Base-by-base conservation (phyloP, 2,797 vertebrate genomes). In the Bufotes viridis region DNA sequence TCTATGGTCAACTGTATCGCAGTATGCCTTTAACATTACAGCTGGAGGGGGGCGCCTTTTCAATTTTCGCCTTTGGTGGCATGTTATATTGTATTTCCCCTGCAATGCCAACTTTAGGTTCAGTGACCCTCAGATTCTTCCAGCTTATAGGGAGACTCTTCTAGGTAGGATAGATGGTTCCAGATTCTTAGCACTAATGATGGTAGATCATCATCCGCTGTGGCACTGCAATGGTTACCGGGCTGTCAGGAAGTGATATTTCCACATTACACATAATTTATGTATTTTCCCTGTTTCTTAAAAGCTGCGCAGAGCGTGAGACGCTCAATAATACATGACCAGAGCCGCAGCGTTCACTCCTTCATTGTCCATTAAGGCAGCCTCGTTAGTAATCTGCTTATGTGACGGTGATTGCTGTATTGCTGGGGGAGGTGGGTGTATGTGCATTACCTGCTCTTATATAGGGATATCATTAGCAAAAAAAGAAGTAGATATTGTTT, bases 281-380 rank as follows among this genome's bases (percentile, higher is more conserved):
- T 76, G 76, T 17, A 26, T 84, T 69, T 53, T 42, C 24, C 61
- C 51, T 3, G 63, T 67, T 81, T 60, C 85, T 87, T 87, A 87
- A 81, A 87, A 87, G 85, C 85, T 87, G 67, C 42, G 29, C 8
- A 55, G 34, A 81, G 55, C n/a, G 29, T 49, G 29, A 22, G 3
- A 10, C 0, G 0, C 17, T 58, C 74, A 13, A 87, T 87, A 81
- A 80, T 87, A 42, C n/a, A 87, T 87, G 22, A 24, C 26, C 22
- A 11, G 13, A 12, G 26, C 53, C 20, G 53, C 34, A 83, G 49
- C 10, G 7, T 70, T 34, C 63, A 53, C n/a, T 20, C 15, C n/a
- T 69, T 55, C 22, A 83, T 83, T 26, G 67, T 55, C 63, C 81
- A 72, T 83, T 83, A 70, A 29, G 80, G 20, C n/a, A 24, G 18